These are phyloP conservation scores for Maconellicoccus hirsutus DNA, from an alignment of 1,140 invertebrate species.

Conservation along the genomic window DNA sequence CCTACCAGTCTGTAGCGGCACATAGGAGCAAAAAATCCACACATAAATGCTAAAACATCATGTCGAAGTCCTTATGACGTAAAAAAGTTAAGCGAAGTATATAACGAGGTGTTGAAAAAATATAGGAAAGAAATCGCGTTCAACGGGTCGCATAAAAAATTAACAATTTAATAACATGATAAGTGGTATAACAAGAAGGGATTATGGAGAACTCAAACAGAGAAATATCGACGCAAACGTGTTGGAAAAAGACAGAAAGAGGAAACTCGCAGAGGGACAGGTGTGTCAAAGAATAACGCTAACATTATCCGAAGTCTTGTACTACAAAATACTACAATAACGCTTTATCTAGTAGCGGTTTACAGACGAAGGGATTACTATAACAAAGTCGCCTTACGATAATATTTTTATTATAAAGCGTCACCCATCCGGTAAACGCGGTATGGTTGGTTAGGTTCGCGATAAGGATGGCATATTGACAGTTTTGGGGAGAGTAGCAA, in stretches of 20 bases:
- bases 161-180: slow-evolving; percentile 1
- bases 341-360: slow-evolving; percentile 15
- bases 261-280: not conserved
- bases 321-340: slow-evolving; percentile 9
- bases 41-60: too few species aligned
- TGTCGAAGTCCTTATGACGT: not conserved
- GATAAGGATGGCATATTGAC: slow-evolving; percentile 7
- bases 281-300: not conserved
- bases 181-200: not conserved
- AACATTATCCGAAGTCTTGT: slow-evolving; percentile 2
- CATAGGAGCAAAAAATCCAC: too few species aligned
- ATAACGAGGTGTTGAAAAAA: not conserved
- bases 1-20: too few species aligned
- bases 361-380: slow-evolving; percentile 18
- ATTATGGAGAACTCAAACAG: not conserved
- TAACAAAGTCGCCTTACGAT: slow-evolving; percentile 22
- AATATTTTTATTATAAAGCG: slow-evolving; percentile 22
- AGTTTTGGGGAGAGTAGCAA: slow-evolving; percentile 7
- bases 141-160: not conserved
- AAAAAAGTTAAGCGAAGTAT: not conserved
- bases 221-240: not conserved
- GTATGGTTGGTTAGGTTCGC: not conserved
- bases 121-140: not conserved
- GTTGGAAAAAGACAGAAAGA: not conserved
- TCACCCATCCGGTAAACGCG: slow-evolving; percentile 21